A percentile compares a stretch with the other conserved stretches of the same genome.
phyloP scores from a whole-genome alignment of 2,888 invertebrate genomes.

The Temnothorax ravouxi region DNA sequence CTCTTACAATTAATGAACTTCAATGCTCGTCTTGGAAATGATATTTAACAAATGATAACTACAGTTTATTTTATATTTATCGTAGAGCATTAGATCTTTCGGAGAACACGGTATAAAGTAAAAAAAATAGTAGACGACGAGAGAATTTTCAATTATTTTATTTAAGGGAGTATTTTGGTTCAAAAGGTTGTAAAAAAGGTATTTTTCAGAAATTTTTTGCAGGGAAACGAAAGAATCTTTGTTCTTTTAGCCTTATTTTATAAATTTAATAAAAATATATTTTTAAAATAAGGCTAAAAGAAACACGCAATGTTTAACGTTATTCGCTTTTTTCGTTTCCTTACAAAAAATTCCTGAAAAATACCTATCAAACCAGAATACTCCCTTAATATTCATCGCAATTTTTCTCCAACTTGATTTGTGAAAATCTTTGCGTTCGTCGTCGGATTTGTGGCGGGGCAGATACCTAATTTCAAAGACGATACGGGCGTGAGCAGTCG shows the following conservation, averaged over 20 bases:
- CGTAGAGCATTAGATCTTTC: background rate
- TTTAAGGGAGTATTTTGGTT: background rate
- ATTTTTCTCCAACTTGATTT: background rate
- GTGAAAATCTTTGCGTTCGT: background rate
- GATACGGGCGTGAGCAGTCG: conserved; percentile 71
- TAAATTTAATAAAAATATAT: too few species aligned
- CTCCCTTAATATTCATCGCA: background rate
- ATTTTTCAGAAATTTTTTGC: too few species aligned
- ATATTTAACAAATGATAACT: background rate
- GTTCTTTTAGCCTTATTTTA: too few species aligned
- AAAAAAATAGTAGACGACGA: background rate
- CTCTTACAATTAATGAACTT: background rate
- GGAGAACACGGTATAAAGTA: background rate
- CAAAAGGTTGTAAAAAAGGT: too few species aligned
- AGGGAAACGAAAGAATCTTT: too few species aligned
- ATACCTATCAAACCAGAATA: too few species aligned
- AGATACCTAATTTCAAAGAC: conserved; percentile 66
- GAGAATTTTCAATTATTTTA: background rate
- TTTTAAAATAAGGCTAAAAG: too few species aligned
- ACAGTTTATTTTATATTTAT: background rate
- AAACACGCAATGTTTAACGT: too few species aligned
- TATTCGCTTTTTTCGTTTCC: too few species aligned
- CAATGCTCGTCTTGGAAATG: background rate
- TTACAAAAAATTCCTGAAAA: too few species aligned
- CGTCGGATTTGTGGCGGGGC: conserved; percentile 11